Conservation (phyloP, 2,113 vertebrate species). For the Xenopus borealis region DNA sequence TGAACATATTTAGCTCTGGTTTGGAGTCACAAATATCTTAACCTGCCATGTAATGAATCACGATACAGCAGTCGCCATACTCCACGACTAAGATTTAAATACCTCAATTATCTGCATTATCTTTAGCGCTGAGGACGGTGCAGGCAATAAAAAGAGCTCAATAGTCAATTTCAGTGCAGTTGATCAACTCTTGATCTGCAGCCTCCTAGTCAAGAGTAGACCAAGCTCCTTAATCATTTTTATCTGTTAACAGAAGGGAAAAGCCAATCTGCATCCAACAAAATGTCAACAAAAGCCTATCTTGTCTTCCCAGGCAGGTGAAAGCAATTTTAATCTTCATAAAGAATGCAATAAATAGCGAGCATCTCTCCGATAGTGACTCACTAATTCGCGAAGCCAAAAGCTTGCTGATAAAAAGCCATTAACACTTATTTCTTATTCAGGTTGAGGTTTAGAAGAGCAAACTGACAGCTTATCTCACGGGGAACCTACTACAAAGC, state of each 20-base stretch:
- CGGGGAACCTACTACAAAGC: not conserved
- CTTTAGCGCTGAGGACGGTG: not conserved
- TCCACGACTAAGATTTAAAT: not conserved
- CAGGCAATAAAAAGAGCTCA: rapidly evolving
- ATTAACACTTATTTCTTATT: constrained; percentile 28
- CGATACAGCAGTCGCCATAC: not conserved
- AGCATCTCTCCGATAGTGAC: constrained; percentile 48
- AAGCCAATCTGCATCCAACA: constrained; percentile 31
- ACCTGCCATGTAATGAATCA: constrained; percentile 9
- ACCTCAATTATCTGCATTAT: constrained; percentile 5
- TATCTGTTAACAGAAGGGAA: constrained; percentile 46
- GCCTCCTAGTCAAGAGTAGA: not conserved
- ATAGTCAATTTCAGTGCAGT: constrained; percentile 28
- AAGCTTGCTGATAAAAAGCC: constrained; percentile 51
- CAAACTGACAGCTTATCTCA: constrained; percentile 49
- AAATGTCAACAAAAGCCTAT: constrained; percentile 54
- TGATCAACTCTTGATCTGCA: constrained; percentile 31
- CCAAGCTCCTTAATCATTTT: constrained; percentile 16
- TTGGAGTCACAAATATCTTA: constrained; percentile 13
- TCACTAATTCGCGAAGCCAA: constrained; percentile 46
- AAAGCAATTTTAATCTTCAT: constrained; percentile 62
- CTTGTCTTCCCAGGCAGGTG: constrained; percentile 56
- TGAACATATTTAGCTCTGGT: constrained; percentile 12
- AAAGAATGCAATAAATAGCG: constrained; percentile 52
- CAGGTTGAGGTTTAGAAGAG: constrained; percentile 38